These are phyloP conservation scores for Melanitta fusca DNA, from an alignment of 2,797 vertebrate genomes.

Conservation along the genomic window DNA sequence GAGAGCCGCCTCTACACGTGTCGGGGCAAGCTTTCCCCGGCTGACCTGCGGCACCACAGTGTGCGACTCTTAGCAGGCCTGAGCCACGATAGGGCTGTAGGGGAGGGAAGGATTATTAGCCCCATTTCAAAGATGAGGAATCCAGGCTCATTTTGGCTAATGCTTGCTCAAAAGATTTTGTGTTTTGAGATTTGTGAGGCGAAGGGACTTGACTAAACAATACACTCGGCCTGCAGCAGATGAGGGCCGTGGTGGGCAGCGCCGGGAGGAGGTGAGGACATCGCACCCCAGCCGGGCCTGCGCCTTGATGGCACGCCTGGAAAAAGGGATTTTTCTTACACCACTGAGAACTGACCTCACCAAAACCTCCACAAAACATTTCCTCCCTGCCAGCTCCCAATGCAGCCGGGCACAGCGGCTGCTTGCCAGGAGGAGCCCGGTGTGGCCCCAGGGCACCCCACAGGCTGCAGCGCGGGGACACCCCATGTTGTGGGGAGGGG, in stretches of 20 bases:
- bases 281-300: neutral
- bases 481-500: neutral
- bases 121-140: neutral
- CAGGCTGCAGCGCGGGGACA: neutral
- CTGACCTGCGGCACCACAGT: conserved; percentile 12
- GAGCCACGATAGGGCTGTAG: neutral
- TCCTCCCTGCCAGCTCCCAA: neutral
- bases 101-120: neutral
- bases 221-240: neutral
- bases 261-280: neutral
- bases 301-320: neutral
- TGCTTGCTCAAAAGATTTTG: neutral
- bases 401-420: neutral
- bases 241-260: neutral
- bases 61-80: neutral
- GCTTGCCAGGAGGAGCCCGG: neutral
- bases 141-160: neutral
- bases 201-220: neutral
- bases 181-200: neutral
- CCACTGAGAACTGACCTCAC: conserved; percentile 14
- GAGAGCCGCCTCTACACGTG: neutral
- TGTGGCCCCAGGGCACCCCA: neutral
- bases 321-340: neutral
- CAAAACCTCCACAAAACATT: neutral
- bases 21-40: neutral